Evolutionary conservation across 2,113 vertebrate genomes (phyloP).

Genomic region (Orycteropus afer): DNA sequence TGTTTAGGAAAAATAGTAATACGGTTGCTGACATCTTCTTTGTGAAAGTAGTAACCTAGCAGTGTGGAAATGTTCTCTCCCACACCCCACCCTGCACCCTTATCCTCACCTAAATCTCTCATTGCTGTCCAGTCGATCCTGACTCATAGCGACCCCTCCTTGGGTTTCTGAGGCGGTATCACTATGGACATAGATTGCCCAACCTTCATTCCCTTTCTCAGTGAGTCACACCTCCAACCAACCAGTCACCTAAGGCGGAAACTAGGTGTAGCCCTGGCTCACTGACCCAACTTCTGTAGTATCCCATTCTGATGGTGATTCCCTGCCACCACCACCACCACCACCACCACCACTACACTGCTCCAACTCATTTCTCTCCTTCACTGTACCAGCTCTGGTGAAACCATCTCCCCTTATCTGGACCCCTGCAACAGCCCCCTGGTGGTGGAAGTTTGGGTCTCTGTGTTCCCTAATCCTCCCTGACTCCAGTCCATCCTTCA

Average conservation of each 20-base stretch:
- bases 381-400: neutral
- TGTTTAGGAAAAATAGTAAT: neutral
- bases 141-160: too few relatives aligned
- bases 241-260: neutral
- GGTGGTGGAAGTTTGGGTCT: neutral
- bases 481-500: neutral
- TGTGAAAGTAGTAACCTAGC: neutral
- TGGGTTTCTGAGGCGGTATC: too few relatives aligned
- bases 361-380: neutral
- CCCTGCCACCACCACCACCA: neutral
- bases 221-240: neutral
- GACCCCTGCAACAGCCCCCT: neutral
- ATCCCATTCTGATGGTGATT: neutral
- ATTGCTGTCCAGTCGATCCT: too few relatives aligned
- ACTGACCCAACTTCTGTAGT: neutral
- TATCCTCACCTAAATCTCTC: neutral
- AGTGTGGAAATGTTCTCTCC: neutral
- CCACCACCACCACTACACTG: too few relatives aligned
- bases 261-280: neutral
- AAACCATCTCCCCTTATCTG: neutral
- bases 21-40: neutral
- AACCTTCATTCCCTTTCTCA: too few relatives aligned
- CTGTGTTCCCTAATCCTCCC: neutral
- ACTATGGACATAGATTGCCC: too few relatives aligned
- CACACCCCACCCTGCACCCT: neutral